phyloP scores from a whole-genome alignment of 1,140 invertebrate species.

The Achroia grisella region DNA sequence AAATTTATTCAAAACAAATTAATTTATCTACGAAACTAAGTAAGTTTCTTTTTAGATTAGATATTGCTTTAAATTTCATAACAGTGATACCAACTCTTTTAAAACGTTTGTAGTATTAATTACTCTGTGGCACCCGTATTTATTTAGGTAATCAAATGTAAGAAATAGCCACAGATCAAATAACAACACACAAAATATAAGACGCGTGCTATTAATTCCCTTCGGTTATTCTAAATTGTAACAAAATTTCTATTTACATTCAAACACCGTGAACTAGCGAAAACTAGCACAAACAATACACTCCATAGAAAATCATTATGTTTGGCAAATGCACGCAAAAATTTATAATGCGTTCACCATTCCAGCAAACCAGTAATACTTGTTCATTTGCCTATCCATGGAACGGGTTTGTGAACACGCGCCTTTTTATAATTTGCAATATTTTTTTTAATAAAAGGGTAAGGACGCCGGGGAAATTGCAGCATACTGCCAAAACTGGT shows the following conservation, averaged over 20 bases:
- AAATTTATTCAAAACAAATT: too few species aligned
- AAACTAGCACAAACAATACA: slow-evolving; percentile 35
- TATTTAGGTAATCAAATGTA: too few species aligned
- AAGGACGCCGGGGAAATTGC: background rate
- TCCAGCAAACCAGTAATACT: slow-evolving; percentile 44
- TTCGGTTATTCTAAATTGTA: too few species aligned
- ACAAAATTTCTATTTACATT: slow-evolving; percentile 27
- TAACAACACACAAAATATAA: too few species aligned
- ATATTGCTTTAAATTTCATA: too few species aligned
- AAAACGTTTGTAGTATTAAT: too few species aligned
- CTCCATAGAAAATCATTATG: slow-evolving; percentile 44
- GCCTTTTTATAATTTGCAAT: slow-evolving; percentile 47
- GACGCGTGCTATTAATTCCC: too few species aligned
- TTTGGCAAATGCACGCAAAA: slow-evolving; percentile 48
- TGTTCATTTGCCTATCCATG: slow-evolving; percentile 29
- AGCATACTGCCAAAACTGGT: slow-evolving; percentile 4
- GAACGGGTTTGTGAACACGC: slow-evolving; percentile 47
- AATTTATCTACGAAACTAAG: too few species aligned
- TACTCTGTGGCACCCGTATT: too few species aligned
- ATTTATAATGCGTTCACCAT: slow-evolving; percentile 10
- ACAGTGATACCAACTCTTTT: too few species aligned
- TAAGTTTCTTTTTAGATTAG: too few species aligned
- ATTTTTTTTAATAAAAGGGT: slow-evolving; percentile 25
- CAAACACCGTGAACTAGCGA: slow-evolving; percentile 41
- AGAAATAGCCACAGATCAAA: too few species aligned